Evolutionary conservation across 2,113 vertebrate genomes (phyloP).

Genomic region (Anhinga rufa): DNA sequence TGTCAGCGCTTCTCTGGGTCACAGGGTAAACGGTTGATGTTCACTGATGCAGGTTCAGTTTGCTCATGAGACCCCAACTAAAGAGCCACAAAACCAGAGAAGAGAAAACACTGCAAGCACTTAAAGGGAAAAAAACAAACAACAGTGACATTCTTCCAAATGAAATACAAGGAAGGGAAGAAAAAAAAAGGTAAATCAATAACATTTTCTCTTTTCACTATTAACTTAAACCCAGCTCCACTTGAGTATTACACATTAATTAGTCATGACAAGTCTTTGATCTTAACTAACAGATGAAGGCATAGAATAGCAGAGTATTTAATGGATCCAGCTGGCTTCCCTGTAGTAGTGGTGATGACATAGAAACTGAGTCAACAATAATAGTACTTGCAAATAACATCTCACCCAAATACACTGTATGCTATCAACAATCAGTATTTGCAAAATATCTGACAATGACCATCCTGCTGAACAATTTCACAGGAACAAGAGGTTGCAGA

Average conservation of each 20-base stretch:
- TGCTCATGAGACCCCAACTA: background rate
- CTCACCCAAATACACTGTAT: background rate
- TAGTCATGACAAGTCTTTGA: background rate
- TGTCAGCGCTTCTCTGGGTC: background rate
- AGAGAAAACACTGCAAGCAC: background rate
- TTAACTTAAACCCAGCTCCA: background rate
- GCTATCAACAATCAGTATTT: background rate
- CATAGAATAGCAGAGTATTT: background rate
- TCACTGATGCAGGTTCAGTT: background rate
- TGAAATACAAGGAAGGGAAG: background rate
- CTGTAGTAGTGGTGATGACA: background rate
- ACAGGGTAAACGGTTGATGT: background rate
- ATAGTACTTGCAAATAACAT: background rate
- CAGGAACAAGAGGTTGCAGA: background rate
- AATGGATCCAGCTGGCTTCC: background rate
- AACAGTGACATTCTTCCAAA: background rate
- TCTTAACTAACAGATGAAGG: background rate
- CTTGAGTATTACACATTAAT: background rate
- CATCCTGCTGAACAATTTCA: background rate
- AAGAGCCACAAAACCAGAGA: background rate
- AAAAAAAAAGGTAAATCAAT: background rate
- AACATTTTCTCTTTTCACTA: background rate
- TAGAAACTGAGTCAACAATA: background rate
- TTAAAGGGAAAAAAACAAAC: background rate
- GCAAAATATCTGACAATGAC: background rate